These are phyloP conservation scores for Malurus elegans DNA, from an alignment of 2,113 vertebrate species.

Conservation along the genomic window DNA sequence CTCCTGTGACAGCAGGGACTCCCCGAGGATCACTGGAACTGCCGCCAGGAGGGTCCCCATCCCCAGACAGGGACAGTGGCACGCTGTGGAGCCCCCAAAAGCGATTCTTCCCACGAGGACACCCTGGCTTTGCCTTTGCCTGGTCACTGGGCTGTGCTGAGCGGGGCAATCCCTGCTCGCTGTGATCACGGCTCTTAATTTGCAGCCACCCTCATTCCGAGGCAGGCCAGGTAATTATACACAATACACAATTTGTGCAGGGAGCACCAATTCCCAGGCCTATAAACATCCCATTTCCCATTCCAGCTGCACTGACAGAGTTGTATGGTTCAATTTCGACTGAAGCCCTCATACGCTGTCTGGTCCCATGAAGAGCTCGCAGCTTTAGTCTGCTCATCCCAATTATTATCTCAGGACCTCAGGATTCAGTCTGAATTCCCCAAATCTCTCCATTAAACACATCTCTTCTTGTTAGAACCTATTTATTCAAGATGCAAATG, in stretches of 20 bases:
- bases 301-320: conserved; percentile 36
- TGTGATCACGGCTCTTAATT: conserved; percentile 30
- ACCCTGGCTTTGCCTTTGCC: neutral
- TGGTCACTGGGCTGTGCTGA: neutral
- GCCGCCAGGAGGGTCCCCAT: neutral
- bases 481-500: conserved; percentile 62
- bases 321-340: conserved; percentile 51
- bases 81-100: neutral
- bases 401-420: conserved; percentile 48
- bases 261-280: conserved; percentile 44
- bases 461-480: conserved; percentile 49
- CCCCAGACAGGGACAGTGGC: accelerated
- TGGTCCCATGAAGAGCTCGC: conserved; percentile 33
- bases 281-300: conserved; percentile 45
- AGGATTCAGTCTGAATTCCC: conserved; percentile 36
- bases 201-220: conserved; percentile 19
- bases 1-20: neutral
- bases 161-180: neutral
- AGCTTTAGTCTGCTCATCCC: conserved; percentile 42
- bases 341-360: conserved; percentile 33
- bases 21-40: neutral
- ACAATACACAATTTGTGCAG: conserved; percentile 21
- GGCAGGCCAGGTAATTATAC: conserved; percentile 29
- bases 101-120: accelerated
- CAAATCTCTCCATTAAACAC: conserved; percentile 57